Percentiles rank a stretch among this genome's conserved stretches.
Conservation (phyloP, 64 coral and sea anemone species). For the Pocillopora damicornis region DNA sequence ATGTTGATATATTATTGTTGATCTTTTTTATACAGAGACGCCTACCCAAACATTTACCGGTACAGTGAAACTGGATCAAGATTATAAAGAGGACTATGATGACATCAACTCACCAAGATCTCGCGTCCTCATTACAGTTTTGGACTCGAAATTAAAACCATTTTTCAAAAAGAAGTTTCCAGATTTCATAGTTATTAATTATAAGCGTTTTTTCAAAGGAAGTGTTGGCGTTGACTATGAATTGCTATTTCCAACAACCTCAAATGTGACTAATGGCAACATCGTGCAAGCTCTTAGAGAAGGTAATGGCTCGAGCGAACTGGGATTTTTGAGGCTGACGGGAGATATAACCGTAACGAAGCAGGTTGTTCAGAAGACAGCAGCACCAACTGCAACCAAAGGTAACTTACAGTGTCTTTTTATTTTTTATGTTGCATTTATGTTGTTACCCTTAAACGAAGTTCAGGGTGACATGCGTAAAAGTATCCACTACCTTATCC, state of each 20-base stretch:
- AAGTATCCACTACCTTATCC: no score
- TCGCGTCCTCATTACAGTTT: not conserved
- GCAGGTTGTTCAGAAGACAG: not conserved
- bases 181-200: not conserved
- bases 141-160: not conserved
- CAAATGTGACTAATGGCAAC: not conserved
- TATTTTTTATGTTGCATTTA: no score
- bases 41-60: not conserved
- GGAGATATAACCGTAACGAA: not conserved
- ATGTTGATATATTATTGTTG: not conserved
- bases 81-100: not conserved
- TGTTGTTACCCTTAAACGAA: no score
- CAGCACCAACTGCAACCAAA: not conserved
- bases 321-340: not conserved
- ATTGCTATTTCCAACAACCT: not conserved
- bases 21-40: not conserved
- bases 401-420: not conserved
- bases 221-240: constrained; percentile 3
- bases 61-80: not conserved
- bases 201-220: not conserved
- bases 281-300: not conserved
- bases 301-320: not conserved
- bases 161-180: not conserved
- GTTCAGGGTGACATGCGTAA: no score
- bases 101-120: not conserved